Base-by-base conservation (phyloP, 2,797 vertebrate species). In the Ctenopoma kingsleyae region DNA sequence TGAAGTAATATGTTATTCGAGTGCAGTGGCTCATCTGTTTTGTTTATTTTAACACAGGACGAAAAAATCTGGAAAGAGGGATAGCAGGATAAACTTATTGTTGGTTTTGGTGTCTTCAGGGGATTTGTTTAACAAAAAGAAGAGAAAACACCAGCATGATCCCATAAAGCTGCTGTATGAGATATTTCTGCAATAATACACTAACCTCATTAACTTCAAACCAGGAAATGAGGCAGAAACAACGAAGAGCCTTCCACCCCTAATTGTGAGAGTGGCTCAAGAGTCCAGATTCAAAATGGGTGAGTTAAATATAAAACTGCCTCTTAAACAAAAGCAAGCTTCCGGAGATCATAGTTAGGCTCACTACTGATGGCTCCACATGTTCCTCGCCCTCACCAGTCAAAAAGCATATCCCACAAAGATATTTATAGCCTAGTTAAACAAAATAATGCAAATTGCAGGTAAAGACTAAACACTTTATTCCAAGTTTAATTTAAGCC, bases 271-370 rank as follows among this genome's bases (percentile, higher is more conserved):
- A 61, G 30, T 19, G 41, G 64, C 67, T 65, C 60, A 71, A 6
- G 65, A 73, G 76, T 38, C 58, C 79, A 54, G 74, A 72, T 36
- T 72, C 62, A 63, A 83, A 85, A 78, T 16, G 58, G 53, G 60
- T 9, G 35, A 81, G 76, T 86, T 85, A 82, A 85, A 90, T 81
- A 89, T 84, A 84, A 77, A 89, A 82, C 82, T 66, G 81, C 77
- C 81, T 76, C 50, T 56, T 68, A 53, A 54, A 66, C 69, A 77
- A 76, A 67, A 5, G 51, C 1, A 17, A 72, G 75, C 55, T 69
- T 46, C 46, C 43, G 46, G 30, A 71, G 67, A 48, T 19, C 67
- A 20, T 72, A 54, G 72, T 61, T 7, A 23, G 57, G 63, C 77
- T 82, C 70, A 55, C 10, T 52, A 1, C 61, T 38, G 81, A 83